phyloP scores from a whole-genome alignment of 2,888 invertebrate species.

The Papilio elwesi region DNA sequence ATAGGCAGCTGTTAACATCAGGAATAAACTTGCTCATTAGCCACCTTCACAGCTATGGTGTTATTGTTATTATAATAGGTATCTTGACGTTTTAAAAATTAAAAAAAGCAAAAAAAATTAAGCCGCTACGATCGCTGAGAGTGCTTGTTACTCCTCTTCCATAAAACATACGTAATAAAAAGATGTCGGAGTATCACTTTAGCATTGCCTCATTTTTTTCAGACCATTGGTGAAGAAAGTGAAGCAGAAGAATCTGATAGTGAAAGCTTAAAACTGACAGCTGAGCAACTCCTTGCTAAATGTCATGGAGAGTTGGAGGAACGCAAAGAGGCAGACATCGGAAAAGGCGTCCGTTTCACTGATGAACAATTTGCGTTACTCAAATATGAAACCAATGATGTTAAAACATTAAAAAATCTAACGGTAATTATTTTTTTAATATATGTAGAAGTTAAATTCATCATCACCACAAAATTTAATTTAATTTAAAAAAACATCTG shows the following conservation, averaged over 20 bases:
- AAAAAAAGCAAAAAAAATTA: too few relatives aligned
- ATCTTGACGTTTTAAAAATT: too few relatives aligned
- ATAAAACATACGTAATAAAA: too few relatives aligned
- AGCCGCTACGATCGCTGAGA: too few relatives aligned
- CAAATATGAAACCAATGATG: slow-evolving; percentile 86
- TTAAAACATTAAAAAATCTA: slow-evolving; percentile 83
- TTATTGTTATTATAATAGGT: too few relatives aligned
- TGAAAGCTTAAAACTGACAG: slow-evolving; percentile 69
- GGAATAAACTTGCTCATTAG: too few relatives aligned
- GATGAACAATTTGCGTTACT: slow-evolving; percentile 84
- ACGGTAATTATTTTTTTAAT: slow-evolving; percentile 73
- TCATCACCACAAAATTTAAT: neutral
- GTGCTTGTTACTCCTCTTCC: too few relatives aligned
- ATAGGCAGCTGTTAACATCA: too few relatives aligned
- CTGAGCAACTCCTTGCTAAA: slow-evolving; percentile 66
- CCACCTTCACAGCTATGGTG: too few relatives aligned
- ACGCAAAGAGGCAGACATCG: slow-evolving; percentile 71
- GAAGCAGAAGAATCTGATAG: slow-evolving; percentile 65
- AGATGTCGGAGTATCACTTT: neutral
- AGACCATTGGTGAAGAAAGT: slow-evolving; percentile 74
- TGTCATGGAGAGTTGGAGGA: slow-evolving; percentile 70
- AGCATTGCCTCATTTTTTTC: slow-evolving; percentile 43
- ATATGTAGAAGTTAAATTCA: neutral
- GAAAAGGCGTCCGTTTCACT: slow-evolving; percentile 83
- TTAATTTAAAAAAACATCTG: neutral